Base-by-base conservation (phyloP, 2,888 invertebrate species). In the Malthinus flaveolus region DNA sequence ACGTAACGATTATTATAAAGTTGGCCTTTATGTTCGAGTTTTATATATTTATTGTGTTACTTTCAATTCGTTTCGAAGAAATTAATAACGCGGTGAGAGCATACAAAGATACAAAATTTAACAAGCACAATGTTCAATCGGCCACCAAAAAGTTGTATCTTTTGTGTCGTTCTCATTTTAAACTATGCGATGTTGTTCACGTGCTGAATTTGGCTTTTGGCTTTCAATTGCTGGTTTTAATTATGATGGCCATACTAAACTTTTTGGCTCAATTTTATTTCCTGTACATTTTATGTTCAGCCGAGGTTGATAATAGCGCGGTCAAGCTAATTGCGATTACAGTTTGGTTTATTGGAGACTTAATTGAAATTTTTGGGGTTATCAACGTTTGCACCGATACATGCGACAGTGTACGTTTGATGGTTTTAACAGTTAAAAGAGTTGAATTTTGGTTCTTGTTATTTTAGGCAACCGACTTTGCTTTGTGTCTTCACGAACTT, bases 401-500 rank as follows among this genome's bases (percentile, higher is more conserved):
- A 3, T 65, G 70, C 48, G 68, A 69, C 10, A 65, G 60, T 39
- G 73, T 72, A 64, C 70, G 69, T 65, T 54, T 34, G 7, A 5
- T 32, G n/a, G 8, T 12, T 10, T 34, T 34, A 10, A 31, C 36
- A 23, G 7, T 32, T 34, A 32, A 1, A 35, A n/a, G 44, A 7
- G 7, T 37, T n/a, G 34, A 49, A 42, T 32, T 56, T 55, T 34
- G 35, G 5, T 44, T 52, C 10, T 57, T 13, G 63, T 81, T 80
- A 0, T 12, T 57, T 13, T 64, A 81, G 80, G 78, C 80, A 0
- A 78, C 76, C 6, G 72, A 72, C 32, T 73, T 79, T 42, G 76
- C 80, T 1, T 59, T 78, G 11, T 70, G 75, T 46, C 63, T 81
- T 3, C 81, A 81, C 68, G 75, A 78, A 58, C 72, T 80, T 10